Evolutionary conservation across 2,113 vertebrate genomes (phyloP), one percentile per base, ranked within the genome.

Genomic region (Marmota flaviventris): DNA sequence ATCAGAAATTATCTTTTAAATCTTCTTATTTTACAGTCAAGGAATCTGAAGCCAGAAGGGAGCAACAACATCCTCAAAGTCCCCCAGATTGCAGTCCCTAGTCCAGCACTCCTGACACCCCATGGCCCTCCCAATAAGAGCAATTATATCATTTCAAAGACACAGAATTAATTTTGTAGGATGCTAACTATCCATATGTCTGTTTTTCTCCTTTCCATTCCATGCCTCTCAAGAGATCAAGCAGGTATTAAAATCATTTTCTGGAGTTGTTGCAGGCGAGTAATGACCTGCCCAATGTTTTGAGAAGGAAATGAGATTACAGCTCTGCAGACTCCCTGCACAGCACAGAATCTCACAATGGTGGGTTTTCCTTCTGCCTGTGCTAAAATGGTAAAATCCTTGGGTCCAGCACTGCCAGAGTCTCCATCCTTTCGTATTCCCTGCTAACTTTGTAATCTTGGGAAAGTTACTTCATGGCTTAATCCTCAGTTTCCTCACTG

Each of bases 361-460:
- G n/a, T 4, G 56, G 37, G 24, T 14, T 73, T 34, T 48, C 25
- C 58, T 22, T 4, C 4, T 1, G 4, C 1, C 0, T 12, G 39
- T 32, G 70, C 48, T n/a, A 5, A 2, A 2, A 1, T 27, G 34
- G 13, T 45, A 14, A 81, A 34, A 58, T n/a, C 45, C 72, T 32
- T 58, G 13, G 27, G 7, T 69, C 27, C 75, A 7, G 8, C 4
- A 11, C 67, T 72, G 16, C 29, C 13, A 25, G 37, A 8, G 37
- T 39, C 16, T 29, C 69, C 22, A 25, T 45, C 39, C 48, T 69
- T 69, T 11, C 22, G 5, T 51, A 45, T 2, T 1, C n/a, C 45
- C 29, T 45, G 75, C 10, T 58, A 32, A 9, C 77, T 81, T n/a
- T 92, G 69, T 11, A 13, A 81, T 70, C 65, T 32, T 29, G 16